Percentiles rank a stretch among this genome's conserved stretches.
These are phyloP conservation scores for Ameiurus melas DNA, from an alignment of 2,113 vertebrate genomes.

Conservation along the genomic window DNA sequence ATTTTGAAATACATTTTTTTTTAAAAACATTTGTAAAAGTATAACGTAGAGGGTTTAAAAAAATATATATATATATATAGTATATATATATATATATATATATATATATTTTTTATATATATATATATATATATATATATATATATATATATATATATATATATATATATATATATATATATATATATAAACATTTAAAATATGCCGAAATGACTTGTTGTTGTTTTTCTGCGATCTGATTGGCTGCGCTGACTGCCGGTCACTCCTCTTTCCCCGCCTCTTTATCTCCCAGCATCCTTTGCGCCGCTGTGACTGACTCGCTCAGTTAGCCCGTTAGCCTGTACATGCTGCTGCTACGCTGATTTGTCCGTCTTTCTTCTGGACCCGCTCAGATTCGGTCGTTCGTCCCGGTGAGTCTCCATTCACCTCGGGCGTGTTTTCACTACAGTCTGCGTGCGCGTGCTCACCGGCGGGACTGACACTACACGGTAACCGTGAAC, in stretches of 20 bases:
- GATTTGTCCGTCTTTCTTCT: background rate
- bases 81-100: too few species aligned
- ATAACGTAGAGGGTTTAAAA: too few species aligned
- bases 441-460: background rate
- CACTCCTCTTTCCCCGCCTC: background rate
- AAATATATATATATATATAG: too few species aligned
- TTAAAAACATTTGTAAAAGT: too few species aligned
- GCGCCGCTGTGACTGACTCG: constrained; percentile 47
- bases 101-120: too few species aligned
- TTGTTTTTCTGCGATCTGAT: background rate
- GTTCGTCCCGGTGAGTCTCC: constrained; percentile 16
- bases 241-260: constrained; percentile 26
- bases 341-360: constrained; percentile 26
- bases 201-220: too few species aligned
- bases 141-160: too few species aligned
- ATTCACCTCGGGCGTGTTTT: background rate
- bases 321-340: constrained; percentile 42
- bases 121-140: too few species aligned
- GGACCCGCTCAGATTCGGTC: background rate
- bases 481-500: background rate
- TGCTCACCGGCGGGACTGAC: background rate
- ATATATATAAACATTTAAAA: too few species aligned
- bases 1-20: too few species aligned
- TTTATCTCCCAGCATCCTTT: constrained; percentile 7
- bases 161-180: too few species aligned